Conservation (phyloP, 2,797 vertebrate species). For the Acanthurus lineatus region DNA sequence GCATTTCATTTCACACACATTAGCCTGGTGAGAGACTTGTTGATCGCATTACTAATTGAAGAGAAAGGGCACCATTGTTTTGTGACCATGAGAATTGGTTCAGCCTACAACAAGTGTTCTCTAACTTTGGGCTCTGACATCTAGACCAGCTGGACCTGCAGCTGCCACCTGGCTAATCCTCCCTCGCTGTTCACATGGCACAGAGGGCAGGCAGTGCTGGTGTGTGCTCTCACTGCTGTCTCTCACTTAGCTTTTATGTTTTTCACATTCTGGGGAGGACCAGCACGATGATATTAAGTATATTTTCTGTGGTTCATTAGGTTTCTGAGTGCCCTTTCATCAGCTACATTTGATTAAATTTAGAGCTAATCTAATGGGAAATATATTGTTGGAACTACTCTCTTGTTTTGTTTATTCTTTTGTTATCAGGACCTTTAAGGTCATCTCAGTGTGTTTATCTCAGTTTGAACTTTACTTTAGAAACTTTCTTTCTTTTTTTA, state of each 20-base stretch:
- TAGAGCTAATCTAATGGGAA: not conserved
- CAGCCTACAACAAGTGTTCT: conserved; percentile 60
- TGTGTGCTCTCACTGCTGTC: conserved; percentile 23
- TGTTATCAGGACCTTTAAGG: not conserved
- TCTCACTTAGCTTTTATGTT: conserved; percentile 3
- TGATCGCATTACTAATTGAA: conserved; percentile 51
- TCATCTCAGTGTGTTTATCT: not conserved
- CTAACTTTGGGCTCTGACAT: conserved; percentile 61
- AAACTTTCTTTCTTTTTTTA: not conserved
- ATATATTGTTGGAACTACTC: not conserved
- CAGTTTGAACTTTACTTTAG: not conserved
- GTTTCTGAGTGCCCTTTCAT: not conserved
- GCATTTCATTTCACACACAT: conserved; percentile 41
- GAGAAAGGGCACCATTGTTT: conserved; percentile 66
- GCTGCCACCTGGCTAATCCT: conserved; percentile 71
- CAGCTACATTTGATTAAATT: too few relatives aligned
- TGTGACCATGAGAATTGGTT: conserved; percentile 44
- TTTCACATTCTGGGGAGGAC: conserved; percentile 2
- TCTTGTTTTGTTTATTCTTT: not conserved
- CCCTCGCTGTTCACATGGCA: conserved; percentile 46
- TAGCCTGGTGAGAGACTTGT: conserved; percentile 30
- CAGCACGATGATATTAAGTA: not conserved
- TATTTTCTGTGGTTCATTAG: not conserved
- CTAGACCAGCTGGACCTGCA: conserved; percentile 61
- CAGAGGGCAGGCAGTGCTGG: not conserved